Conservation (phyloP, 2,113 vertebrate genomes). For the Progne subis region DNA sequence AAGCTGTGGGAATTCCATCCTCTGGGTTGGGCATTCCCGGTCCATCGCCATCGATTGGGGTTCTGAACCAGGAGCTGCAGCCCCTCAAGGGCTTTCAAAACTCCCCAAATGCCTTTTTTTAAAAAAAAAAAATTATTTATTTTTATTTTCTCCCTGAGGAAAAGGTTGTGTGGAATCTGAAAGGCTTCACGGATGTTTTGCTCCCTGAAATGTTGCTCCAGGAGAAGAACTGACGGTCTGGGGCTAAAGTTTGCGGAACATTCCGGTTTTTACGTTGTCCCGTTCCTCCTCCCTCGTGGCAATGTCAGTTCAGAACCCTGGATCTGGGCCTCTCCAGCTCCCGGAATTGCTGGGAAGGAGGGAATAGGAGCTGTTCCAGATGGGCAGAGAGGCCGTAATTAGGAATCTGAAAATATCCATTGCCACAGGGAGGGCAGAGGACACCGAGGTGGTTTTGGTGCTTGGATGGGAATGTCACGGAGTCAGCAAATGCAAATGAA, state of each 20-base stretch:
- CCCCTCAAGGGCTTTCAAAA: background rate
- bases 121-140: too few relatives aligned
- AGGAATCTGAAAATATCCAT: background rate
- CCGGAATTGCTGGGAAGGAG: background rate
- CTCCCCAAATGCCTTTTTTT: background rate
- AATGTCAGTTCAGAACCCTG: background rate
- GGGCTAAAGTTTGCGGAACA: background rate
- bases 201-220: background rate
- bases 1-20: background rate
- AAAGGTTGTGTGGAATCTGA: accelerated
- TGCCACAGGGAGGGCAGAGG: background rate
- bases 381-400: background rate
- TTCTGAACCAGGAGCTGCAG: background rate
- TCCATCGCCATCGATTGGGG: accelerated
- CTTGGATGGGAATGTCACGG: background rate
- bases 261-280: accelerated
- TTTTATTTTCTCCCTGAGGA: background rate
- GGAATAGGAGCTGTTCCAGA: background rate
- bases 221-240: background rate
- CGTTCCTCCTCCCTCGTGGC: background rate
- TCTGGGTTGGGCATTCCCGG: background rate
- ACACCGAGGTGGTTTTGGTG: background rate
- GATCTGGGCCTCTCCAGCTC: background rate
- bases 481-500: background rate
- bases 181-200: background rate